These are phyloP conservation scores for Pseudochirops cupreus DNA, from an alignment of 2,797 vertebrate genomes.

Conservation along the genomic window DNA sequence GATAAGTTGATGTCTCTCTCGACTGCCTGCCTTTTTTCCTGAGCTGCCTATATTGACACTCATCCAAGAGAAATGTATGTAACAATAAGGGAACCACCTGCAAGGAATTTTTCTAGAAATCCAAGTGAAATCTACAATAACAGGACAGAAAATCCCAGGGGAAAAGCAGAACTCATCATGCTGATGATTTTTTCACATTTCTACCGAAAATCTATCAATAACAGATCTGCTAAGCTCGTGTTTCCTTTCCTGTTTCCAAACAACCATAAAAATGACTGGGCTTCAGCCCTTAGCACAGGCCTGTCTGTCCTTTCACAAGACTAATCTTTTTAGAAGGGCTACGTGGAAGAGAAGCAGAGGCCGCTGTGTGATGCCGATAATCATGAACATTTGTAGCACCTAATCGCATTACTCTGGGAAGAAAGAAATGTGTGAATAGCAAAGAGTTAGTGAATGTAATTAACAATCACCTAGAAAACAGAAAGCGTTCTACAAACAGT, in stretches of 20 bases:
- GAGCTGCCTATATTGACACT: slow-evolving; percentile 25
- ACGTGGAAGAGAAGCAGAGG: slow-evolving; percentile 59
- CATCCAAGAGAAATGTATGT: slow-evolving; percentile 59
- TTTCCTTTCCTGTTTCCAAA: slow-evolving; percentile 79
- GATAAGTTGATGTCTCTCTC: slow-evolving; percentile 69
- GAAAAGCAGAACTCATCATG: slow-evolving; percentile 80
- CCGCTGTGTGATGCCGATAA: slow-evolving; percentile 50
- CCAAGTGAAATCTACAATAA: slow-evolving; percentile 70
- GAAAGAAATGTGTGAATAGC: slow-evolving; percentile 19
- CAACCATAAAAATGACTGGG: slow-evolving; percentile 83
- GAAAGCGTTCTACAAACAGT: not conserved
- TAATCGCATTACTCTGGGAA: slow-evolving; percentile 59
- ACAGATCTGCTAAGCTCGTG: slow-evolving; percentile 75
- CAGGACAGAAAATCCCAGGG: slow-evolving; percentile 78
- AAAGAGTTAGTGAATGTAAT: slow-evolving; percentile 12
- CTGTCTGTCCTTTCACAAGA: slow-evolving; percentile 69
- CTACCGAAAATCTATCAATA: slow-evolving; percentile 80
- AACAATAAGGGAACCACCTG: slow-evolving; percentile 72
- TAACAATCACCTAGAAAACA: not conserved
- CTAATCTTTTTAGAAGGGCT: slow-evolving; percentile 67
- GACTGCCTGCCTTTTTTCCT: not conserved
- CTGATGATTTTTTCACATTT: slow-evolving; percentile 77
- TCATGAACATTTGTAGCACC: slow-evolving; percentile 52
- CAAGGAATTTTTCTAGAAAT: slow-evolving; percentile 73
- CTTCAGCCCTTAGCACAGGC: slow-evolving; percentile 64